A percentile compares a stretch with the other conserved stretches of the same genome.
These are phyloP conservation scores for Oryctes rhinoceros DNA, from an alignment of 1,140 invertebrate genomes.

Conservation along the genomic window DNA sequence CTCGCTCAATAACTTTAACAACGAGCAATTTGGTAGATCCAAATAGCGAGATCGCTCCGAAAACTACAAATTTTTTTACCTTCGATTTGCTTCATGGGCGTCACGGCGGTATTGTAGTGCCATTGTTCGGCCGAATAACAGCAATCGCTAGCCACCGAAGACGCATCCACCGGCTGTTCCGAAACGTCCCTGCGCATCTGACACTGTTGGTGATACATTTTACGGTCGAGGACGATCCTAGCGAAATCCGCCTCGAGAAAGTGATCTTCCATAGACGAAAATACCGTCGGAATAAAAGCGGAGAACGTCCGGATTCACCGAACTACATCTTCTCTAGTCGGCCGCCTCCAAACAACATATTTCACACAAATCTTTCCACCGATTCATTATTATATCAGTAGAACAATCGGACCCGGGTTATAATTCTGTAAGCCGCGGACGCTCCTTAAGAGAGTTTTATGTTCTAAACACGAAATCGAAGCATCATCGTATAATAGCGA, in stretches of 20 bases:
- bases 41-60: too few relatives aligned
- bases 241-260: constrained; percentile 11
- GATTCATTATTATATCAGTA: background rate
- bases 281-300: background rate
- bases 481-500: background rate
- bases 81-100: constrained; percentile 61
- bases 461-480: background rate
- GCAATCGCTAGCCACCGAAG: constrained; percentile 47
- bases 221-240: background rate
- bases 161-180: constrained; percentile 2
- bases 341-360: background rate
- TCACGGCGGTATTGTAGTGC: constrained; percentile 51
- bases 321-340: background rate
- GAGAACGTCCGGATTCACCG: background rate
- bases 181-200: constrained; percentile 25
- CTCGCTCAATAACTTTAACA: too few relatives aligned
- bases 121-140: constrained; percentile 55
- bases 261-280: background rate
- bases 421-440: background rate
- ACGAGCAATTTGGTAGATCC: too few relatives aligned
- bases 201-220: constrained; percentile 39
- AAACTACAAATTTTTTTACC: constrained; percentile 53
- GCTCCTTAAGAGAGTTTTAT: background rate
- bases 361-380: background rate
- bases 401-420: background rate